Evolutionary conservation across 2,797 vertebrate genomes (phyloP).

Genomic region (Macroramphosus scolopax): DNA sequence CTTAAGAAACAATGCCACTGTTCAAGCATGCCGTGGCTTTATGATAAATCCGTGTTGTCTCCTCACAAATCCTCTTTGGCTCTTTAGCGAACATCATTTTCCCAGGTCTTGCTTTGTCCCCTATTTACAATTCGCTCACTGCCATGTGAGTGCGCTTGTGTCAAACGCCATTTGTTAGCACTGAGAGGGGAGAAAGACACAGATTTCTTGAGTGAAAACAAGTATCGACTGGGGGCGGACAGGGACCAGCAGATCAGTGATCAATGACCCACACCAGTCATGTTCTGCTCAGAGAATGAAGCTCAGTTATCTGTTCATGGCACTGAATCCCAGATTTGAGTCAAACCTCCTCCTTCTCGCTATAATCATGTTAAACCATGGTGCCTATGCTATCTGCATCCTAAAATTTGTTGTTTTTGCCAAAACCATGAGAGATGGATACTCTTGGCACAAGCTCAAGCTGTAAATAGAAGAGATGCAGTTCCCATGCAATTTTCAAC

Average conservation of each 20-base stretch:
- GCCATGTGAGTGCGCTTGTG: not conserved
- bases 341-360: constrained; percentile 30
- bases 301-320: constrained; percentile 1
- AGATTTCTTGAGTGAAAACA: not conserved
- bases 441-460: constrained; percentile 21
- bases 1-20: constrained; percentile 49
- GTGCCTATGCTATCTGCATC: constrained; percentile 17
- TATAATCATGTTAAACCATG: constrained; percentile 37
- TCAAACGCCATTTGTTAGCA: constrained; percentile 1
- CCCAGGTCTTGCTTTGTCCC: constrained; percentile 6
- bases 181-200: constrained; percentile 1
- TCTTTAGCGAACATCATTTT: constrained; percentile 12
- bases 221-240: not conserved
- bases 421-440: constrained; percentile 4
- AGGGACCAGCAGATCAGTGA: constrained; percentile 16
- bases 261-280: constrained; percentile 20
- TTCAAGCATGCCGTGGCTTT: constrained; percentile 49
- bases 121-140: not conserved
- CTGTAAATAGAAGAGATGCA: constrained; percentile 16
- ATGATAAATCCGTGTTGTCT: constrained; percentile 41
- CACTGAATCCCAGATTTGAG: constrained; percentile 19
- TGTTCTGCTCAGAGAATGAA: constrained; percentile 4
- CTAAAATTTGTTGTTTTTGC: constrained; percentile 17
- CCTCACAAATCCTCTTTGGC: constrained; percentile 42
- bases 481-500: constrained; percentile 25